phyloP scores from a whole-genome alignment of 2,113 vertebrate genomes.

The Xenotilapia flavipinnis region DNA sequence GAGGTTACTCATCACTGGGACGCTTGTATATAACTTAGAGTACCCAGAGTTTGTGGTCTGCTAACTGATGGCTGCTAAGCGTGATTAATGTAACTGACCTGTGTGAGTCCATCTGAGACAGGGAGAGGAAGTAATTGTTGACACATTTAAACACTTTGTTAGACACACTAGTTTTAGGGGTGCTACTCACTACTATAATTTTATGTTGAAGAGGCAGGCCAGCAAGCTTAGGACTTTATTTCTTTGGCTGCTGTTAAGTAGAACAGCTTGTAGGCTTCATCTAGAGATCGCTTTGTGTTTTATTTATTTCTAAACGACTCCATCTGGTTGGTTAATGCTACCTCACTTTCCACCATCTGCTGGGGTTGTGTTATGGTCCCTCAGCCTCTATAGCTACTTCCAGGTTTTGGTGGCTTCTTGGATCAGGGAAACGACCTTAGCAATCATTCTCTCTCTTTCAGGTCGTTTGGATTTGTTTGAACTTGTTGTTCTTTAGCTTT shows the following conservation, averaged over 20 bases:
- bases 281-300: not conserved
- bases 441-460: not conserved
- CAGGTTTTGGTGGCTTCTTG: not conserved
- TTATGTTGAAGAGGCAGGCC: not conserved
- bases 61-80: not conserved
- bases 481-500: not conserved
- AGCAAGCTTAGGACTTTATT: not conserved
- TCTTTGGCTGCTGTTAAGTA: not conserved
- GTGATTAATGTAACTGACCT: not conserved
- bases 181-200: not conserved
- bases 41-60: not conserved
- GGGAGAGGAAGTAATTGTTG: not conserved
- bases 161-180: not conserved
- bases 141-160: not conserved
- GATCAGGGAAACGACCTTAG: not conserved
- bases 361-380: not conserved
- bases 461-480: not conserved
- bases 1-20: not conserved
- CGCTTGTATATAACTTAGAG: not conserved
- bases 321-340: not conserved
- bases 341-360: not conserved
- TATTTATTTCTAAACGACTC: not conserved
- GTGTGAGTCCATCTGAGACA: accelerated
- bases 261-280: not conserved
- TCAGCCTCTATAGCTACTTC: not conserved